A percentile compares a stretch with the other conserved stretches of the same genome.
Evolutionary conservation across 2,113 vertebrate species (phyloP).

Genomic region (Phalacrocorax aristotelis): DNA sequence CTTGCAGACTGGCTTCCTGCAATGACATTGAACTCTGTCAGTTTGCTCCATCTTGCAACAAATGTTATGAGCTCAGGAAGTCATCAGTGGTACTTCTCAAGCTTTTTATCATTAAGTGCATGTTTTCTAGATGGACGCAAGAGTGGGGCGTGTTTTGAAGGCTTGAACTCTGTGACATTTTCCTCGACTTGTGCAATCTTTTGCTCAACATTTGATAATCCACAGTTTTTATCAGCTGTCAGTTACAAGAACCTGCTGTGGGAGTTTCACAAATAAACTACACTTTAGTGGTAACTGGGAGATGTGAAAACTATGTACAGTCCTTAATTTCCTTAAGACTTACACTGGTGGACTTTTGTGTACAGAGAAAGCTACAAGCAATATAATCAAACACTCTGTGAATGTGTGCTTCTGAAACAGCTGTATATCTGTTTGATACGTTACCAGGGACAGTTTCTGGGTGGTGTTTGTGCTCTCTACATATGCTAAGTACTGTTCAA

Average conservation of each 20-base stretch:
- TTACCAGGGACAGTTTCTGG: conserved; percentile 25
- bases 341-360: neutral
- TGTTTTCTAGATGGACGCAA: neutral
- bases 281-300: neutral
- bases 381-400: neutral
- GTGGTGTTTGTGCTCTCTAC: conserved; percentile 15
- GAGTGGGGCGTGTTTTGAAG: neutral
- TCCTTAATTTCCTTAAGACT: neutral
- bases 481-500: neutral
- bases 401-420: neutral
- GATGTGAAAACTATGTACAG: neutral
- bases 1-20: neutral
- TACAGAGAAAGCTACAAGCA: neutral
- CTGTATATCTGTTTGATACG: conserved; percentile 9
- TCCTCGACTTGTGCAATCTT: neutral
- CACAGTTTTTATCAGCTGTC: neutral
- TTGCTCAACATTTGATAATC: neutral
- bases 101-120: neutral
- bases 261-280: neutral
- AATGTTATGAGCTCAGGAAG: neutral
- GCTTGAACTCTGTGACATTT: neutral
- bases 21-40: neutral
- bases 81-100: neutral
- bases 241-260: neutral
- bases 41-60: neutral